phyloP scores from a whole-genome alignment of 2,797 vertebrate genomes.

The Gymnothorax javanicus region DNA sequence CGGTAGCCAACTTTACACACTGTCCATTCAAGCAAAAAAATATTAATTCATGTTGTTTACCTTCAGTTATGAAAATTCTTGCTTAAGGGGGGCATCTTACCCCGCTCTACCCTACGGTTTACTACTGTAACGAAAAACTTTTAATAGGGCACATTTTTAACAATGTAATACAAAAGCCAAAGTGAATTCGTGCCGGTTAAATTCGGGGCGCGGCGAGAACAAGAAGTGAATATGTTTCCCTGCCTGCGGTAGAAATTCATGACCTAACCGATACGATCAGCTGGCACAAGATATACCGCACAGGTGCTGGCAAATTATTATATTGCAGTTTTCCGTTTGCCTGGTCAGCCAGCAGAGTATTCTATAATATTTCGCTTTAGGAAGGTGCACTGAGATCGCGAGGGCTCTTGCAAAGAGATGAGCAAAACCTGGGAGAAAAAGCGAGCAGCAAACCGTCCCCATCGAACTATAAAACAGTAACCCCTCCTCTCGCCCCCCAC shows the following conservation, averaged over 20 bases:
- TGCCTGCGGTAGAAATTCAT: neutral
- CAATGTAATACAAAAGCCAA: neutral
- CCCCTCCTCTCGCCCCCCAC: neutral
- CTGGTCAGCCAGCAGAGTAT: neutral
- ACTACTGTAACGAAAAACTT: neutral
- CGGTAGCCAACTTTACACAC: too few relatives aligned
- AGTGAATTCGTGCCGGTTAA: neutral
- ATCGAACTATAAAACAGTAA: neutral
- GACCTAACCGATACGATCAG: neutral
- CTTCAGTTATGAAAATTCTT: too few relatives aligned
- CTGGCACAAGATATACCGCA: neutral
- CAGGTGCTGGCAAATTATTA: neutral
- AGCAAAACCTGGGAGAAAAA: neutral
- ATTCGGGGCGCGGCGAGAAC: neutral
- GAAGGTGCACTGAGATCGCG: neutral
- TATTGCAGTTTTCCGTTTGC: neutral
- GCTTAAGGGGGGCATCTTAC: too few relatives aligned
- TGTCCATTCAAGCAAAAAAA: too few relatives aligned
- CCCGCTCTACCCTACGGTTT: too few relatives aligned
- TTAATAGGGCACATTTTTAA: neutral
- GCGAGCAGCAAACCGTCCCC: neutral
- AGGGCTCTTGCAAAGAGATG: neutral
- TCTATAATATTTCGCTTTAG: neutral
- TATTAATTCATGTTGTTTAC: too few relatives aligned
- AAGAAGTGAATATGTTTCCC: neutral